Percentiles rank a stretch among this genome's conserved stretches.
Conservation (phyloP, 2,113 vertebrate species). For the Urocynchramus pylzowi region DNA sequence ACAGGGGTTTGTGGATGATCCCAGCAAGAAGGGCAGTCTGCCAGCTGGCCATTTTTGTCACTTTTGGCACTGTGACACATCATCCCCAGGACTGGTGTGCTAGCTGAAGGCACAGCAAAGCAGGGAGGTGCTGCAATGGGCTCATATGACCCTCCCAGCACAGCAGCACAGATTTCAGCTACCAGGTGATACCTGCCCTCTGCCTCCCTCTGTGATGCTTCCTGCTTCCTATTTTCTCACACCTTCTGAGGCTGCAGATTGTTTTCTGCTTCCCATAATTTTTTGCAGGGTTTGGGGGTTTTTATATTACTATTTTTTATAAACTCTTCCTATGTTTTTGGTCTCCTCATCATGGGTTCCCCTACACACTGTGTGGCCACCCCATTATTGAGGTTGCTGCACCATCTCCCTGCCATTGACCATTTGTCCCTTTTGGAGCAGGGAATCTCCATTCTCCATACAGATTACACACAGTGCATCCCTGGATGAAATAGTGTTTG, state of each 20-base stretch:
- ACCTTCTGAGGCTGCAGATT: not conserved
- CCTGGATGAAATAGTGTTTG: not conserved
- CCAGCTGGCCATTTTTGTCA: not conserved
- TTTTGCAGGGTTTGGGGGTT: not conserved
- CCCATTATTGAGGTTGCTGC: not conserved
- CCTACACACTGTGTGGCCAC: fast-evolving
- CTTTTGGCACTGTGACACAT: not conserved
- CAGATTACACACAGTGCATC: not conserved
- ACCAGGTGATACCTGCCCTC: not conserved
- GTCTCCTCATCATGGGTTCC: not conserved
- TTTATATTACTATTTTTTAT: not conserved
- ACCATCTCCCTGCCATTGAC: not conserved
- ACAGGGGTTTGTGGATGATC: not conserved
- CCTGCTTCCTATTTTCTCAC: not conserved
- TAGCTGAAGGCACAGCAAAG: not conserved
- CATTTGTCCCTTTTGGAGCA: not conserved
- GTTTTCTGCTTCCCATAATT: not conserved
- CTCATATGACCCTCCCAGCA: not conserved
- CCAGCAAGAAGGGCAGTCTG: not conserved
- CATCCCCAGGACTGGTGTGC: not conserved
- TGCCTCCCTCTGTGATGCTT: not conserved
- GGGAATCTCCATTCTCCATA: not conserved
- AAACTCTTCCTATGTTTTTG: not conserved
- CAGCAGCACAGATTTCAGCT: not conserved
- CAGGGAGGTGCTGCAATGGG: not conserved